Evolutionary conservation across 2,113 vertebrate genomes (phyloP).

Genomic region (Lepus americanus): DNA sequence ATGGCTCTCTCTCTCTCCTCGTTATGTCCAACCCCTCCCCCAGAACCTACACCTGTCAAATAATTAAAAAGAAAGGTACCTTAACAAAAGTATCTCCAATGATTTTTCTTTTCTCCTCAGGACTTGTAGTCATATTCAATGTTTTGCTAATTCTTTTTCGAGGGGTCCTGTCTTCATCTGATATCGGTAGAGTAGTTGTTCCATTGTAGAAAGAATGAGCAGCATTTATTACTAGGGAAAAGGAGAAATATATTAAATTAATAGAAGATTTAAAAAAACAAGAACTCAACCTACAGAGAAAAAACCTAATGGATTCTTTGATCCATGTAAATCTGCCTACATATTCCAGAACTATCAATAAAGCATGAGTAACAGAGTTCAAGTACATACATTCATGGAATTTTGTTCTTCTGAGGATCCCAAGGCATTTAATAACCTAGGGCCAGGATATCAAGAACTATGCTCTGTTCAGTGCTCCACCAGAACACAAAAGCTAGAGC

Average conservation of each 20-base stretch:
- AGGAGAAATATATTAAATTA: neutral
- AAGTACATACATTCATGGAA: neutral
- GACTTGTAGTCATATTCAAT: conserved; percentile 99
- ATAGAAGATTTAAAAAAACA: conserved; percentile 30
- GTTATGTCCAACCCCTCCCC: no score
- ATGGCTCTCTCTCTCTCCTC: no score
- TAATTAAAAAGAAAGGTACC: conserved; percentile 85
- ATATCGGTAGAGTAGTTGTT: conserved; percentile 98
- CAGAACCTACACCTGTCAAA: no score
- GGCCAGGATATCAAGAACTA: neutral
- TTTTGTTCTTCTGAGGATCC: conserved; percentile 20
- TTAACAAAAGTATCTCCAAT: conserved; percentile 99
- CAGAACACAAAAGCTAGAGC: neutral
- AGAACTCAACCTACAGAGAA: conserved; percentile 39
- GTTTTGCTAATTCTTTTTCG: conserved; percentile 99
- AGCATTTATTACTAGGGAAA: conserved; percentile 95
- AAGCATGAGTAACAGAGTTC: neutral
- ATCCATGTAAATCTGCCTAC: neutral
- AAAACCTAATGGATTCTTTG: neutral
- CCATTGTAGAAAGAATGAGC: conserved; percentile 99
- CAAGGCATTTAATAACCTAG: neutral
- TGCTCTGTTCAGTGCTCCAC: neutral
- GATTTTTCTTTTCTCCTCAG: conserved; percentile 99
- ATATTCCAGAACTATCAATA: conserved; percentile 20
- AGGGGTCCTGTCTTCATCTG: conserved; percentile 97